Base-by-base conservation (phyloP, 2,113 vertebrate genomes). In the Syngnathus floridae region DNA sequence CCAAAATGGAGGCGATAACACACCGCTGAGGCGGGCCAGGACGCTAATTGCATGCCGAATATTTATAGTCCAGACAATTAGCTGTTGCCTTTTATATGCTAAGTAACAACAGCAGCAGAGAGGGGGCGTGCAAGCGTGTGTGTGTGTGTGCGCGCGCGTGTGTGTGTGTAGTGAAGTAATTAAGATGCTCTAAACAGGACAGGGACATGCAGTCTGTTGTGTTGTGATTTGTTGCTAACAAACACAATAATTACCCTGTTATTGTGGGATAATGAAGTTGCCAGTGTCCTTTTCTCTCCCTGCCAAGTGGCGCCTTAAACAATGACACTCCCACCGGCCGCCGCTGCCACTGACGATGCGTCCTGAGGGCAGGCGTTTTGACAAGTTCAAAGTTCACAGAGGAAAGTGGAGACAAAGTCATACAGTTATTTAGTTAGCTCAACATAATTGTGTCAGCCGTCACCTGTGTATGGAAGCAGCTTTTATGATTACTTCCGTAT, bases 1-100 rank as follows among this genome's bases (percentile, higher is more conserved):
- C 85, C 83, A 88, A 64, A 90, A 89, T 82, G 76, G 87, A 89
- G 87, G 88, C 90, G 91, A 92, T 92, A 91, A 92, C 88, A 83
- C 86, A 80, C 67, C 70, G 88, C 84, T 87, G 86, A 90, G 90
- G 80, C 89, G 87, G 90, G 90, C 90, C 91, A 89, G 90, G 81
- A 82, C 63, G 84, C 88, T 92, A 91, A 92, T 92, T 92, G 88
- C 91, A 89, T 88, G 83, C 78, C 76, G 90, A 91, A 91, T 91
- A 92, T 92, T 92, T 91, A 92, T 92, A 91, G 89, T 88, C 85
- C 86, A 92, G 90, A 91, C 90, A 92, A 92, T 92, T 91, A 91
- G 90, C 87, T 82, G 86, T 82, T 82, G 84, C 88, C 90, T 92
- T 92, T 92, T 92, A 92, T 91, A 91, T 92, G 90, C 90, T 88